Evolutionary conservation across 2,888 invertebrate genomes (phyloP).

Genomic region (Hemithea aestivaria): DNA sequence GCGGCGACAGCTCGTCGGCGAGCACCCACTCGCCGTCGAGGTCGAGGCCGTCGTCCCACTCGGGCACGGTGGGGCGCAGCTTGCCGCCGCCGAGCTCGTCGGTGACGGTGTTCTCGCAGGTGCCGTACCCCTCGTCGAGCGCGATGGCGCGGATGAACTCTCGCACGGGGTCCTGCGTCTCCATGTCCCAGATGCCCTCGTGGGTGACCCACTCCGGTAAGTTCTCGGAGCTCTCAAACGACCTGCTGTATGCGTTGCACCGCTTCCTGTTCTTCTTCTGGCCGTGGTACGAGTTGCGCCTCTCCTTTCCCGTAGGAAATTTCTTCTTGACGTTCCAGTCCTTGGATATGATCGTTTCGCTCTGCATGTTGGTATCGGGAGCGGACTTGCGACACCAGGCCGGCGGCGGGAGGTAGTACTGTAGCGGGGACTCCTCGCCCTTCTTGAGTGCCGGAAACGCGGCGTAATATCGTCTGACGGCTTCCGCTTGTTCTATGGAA

Average conservation of each 20-base stretch:
- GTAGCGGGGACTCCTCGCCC: constrained; percentile 64
- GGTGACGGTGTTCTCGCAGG: constrained; percentile 70
- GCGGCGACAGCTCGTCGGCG: constrained; percentile 49
- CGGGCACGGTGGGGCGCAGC: constrained; percentile 51
- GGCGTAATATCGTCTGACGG: constrained; percentile 86
- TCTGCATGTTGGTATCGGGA: constrained; percentile 63
- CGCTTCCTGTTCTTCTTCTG: constrained; percentile 61
- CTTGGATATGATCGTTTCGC: constrained; percentile 53
- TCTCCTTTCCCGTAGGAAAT: constrained; percentile 58
- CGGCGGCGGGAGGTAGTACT: constrained; percentile 68
- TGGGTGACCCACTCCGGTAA: constrained; percentile 78
- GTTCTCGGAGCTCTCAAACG: constrained; percentile 60
- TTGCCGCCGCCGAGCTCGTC: constrained; percentile 55
- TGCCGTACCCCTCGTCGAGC: constrained; percentile 73
- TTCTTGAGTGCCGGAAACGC: constrained; percentile 86
- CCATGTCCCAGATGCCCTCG: constrained; percentile 74
- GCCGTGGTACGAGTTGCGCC: constrained; percentile 65
- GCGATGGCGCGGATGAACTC: constrained; percentile 72
- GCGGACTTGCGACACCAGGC: constrained; percentile 65
- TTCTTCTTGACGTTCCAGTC: constrained; percentile 64
- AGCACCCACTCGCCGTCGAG: constrained; percentile 56
- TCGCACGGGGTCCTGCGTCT: constrained; percentile 68
- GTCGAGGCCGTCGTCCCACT: constrained; percentile 60
- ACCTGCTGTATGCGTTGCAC: constrained; percentile 63
- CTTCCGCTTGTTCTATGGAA: constrained; percentile 80